Base-by-base conservation (phyloP, 2,888 invertebrate species). In the Uropetala carovei region DNA sequence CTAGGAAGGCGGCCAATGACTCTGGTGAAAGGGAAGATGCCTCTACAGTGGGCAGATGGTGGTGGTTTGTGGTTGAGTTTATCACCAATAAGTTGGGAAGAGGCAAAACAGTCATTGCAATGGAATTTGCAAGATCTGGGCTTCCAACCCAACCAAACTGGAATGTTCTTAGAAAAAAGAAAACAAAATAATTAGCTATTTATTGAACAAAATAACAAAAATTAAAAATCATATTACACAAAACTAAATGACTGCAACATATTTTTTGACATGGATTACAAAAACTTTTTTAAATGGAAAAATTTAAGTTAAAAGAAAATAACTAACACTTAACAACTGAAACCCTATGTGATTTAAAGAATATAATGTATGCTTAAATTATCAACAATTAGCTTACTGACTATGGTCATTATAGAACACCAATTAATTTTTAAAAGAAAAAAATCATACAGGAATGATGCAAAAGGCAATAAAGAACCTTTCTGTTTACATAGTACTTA, bases 141-240 rank as follows among this genome's bases (percentile, higher is more conserved):
- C 97, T 97, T 0, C 98, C 98, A 95, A 98, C 97, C 99, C 99
- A 99, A 75, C 99, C 99, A 95, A 99, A 99, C 95, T 99, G 99
- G 94, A 98, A 98, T 93, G 96, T 95, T 92, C 96, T 96, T 94
- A 27, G 94, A 93, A 93, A 11, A 86, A 14, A 56, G 58, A 57
- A 58, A 16, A 58, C 43, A n/a, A 13, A 81, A 64, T 30, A 64
- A 43, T 18, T 27, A 84, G 13, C 11, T 56, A 10, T 11, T 75
- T 13, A 27, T 75, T 8, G 14, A 27, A 5, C 18, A 60, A 43
- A 18, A 92, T 84, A 56, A 82, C 92, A 92, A 30, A 91, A 92
- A 18, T 92, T 22, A 85, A 56, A 58, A 22, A n/a, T 58, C 16
- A 18, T 58, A n/a, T 30, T 64, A 0, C 2, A 14, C 64, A 27